Percentiles rank a stretch among this genome's conserved stretches.
Conservation (phyloP, 2,113 vertebrate genomes). For the Passer domesticus region DNA sequence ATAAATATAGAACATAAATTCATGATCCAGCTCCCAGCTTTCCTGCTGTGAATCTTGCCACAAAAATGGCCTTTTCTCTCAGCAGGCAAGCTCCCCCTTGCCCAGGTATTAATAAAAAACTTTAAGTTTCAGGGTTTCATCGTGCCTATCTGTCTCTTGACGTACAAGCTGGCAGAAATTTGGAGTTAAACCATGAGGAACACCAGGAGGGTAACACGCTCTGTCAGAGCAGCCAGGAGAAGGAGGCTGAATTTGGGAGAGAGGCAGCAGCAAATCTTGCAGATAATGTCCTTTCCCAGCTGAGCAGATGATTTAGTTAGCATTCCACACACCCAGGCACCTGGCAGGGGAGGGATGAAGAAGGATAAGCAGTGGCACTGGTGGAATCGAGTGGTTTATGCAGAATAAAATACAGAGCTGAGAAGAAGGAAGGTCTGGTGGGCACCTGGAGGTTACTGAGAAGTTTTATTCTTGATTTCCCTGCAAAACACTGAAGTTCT, state of each 20-base stretch:
- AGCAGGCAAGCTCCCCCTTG: not conserved
- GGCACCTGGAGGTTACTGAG: not conserved
- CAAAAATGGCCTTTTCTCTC: not conserved
- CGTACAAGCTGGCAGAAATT: not conserved
- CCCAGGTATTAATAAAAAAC: not conserved
- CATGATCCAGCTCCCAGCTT: not conserved
- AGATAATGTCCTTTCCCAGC: not conserved
- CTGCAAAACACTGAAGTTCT: rapidly evolving
- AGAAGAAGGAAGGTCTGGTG: not conserved
- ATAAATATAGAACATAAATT: not conserved
- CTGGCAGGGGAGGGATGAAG: not conserved
- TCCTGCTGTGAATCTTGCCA: not conserved
- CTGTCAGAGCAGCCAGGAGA: not conserved
- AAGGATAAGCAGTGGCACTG: not conserved
- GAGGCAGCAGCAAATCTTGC: not conserved
- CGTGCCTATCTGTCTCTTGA: not conserved
- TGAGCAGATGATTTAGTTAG: not conserved
- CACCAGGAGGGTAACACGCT: not conserved
- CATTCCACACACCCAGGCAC: not conserved
- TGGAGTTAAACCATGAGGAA: not conserved
- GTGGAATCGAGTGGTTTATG: not conserved
- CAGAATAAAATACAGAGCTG: rapidly evolving
- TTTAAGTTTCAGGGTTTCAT: not conserved
- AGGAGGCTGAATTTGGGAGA: not conserved
- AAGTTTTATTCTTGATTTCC: not conserved